A percentile compares a stretch with the other conserved stretches of the same genome.
Conservation (phyloP, 2,113 vertebrate genomes). For the Ammodytes marinus region DNA sequence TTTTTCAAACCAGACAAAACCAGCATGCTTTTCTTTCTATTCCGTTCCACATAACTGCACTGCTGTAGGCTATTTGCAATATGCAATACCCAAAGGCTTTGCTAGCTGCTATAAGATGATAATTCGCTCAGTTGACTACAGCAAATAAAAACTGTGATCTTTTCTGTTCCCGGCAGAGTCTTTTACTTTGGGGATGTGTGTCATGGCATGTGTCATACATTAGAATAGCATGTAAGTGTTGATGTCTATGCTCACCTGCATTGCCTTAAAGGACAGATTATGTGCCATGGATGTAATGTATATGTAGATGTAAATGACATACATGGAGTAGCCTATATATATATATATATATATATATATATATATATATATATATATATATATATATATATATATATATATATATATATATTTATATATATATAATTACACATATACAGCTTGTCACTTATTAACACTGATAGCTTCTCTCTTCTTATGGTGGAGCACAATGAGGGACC, state of each 20-base stretch:
- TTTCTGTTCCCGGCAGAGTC: slow-evolving; percentile 60
- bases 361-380: too few relatives aligned
- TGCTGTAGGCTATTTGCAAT: slow-evolving; percentile 79
- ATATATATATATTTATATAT: too few relatives aligned
- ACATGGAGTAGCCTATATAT: not conserved
- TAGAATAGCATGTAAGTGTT: slow-evolving; percentile 61
- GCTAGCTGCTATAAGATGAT: slow-evolving; percentile 58
- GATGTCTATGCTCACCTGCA: slow-evolving; percentile 43
- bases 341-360: too few relatives aligned
- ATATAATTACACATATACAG: slow-evolving; percentile 8
- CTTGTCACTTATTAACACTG: slow-evolving; percentile 38
- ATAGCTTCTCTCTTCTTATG: slow-evolving; percentile 26
- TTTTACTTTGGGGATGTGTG: slow-evolving; percentile 73
- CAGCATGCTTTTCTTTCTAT: slow-evolving; percentile 58
- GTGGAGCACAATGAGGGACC: slow-evolving; percentile 32
- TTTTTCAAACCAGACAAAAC: slow-evolving; percentile 63
- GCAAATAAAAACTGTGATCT: slow-evolving; percentile 74
- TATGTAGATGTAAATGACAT: slow-evolving; percentile 33
- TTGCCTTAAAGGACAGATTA: slow-evolving; percentile 38
- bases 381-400: too few relatives aligned
- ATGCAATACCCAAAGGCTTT: slow-evolving; percentile 81
- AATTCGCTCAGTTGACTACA: slow-evolving; percentile 67
- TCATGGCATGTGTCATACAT: slow-evolving; percentile 72
- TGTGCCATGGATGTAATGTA: slow-evolving; percentile 33
- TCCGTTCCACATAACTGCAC: slow-evolving; percentile 67